These are phyloP conservation scores for Aptenodytes patagonicus DNA, from an alignment of 2,113 vertebrate genomes.

Conservation along the genomic window DNA sequence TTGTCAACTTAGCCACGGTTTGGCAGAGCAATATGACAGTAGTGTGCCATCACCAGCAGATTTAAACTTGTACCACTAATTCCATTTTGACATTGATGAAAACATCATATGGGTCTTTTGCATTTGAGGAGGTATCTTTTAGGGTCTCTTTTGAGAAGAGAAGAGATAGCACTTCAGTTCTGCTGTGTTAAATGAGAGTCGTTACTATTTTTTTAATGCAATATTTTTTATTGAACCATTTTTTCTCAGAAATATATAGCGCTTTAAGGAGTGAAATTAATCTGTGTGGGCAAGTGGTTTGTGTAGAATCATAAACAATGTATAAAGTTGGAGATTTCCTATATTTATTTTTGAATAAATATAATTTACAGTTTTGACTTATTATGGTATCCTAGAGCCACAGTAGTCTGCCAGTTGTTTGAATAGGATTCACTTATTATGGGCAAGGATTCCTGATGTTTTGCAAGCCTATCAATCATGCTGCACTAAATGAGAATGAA, in stretches of 20 bases:
- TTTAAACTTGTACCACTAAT: neutral
- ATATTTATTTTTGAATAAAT: neutral
- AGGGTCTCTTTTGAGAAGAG: neutral
- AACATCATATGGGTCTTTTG: neutral
- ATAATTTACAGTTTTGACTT: neutral
- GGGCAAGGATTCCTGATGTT: neutral
- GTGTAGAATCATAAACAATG: neutral
- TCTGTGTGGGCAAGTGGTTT: neutral
- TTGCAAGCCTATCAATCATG: neutral
- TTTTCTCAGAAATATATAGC: neutral
- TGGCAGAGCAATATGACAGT: neutral
- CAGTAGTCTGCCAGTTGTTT: neutral
- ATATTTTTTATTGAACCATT: neutral
- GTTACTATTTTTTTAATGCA: neutral
- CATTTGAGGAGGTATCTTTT: neutral
- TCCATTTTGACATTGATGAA: neutral
- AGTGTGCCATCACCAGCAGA: neutral
- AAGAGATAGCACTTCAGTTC: neutral
- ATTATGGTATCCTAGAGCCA: neutral
- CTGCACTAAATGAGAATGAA: neutral
- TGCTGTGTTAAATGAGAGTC: neutral
- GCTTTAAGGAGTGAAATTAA: neutral
- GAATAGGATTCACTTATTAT: neutral
- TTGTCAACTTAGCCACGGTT: neutral
- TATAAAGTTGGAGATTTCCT: neutral